Evolutionary conservation across 1,140 invertebrate genomes (phyloP).

Genomic region (Campoletis sonorensis): DNA sequence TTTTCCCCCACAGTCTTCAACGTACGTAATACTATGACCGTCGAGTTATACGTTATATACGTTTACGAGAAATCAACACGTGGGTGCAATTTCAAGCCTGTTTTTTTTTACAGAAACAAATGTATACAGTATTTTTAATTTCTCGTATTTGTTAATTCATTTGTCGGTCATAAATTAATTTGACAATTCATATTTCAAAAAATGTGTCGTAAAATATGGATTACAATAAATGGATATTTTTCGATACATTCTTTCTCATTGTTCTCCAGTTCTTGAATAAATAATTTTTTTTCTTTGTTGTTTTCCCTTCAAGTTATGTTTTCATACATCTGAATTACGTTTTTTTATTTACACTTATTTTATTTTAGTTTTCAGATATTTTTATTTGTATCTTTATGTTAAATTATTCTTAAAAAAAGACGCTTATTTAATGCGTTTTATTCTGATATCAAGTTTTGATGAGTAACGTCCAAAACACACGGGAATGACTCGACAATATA

Average conservation of each 20-base stretch:
- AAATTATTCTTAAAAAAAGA: not conserved
- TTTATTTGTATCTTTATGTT: not conserved
- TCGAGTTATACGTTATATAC: no score
- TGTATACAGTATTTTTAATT: no score
- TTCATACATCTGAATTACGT: not conserved
- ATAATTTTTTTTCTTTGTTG: no score
- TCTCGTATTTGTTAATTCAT: no score
- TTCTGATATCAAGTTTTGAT: slow-evolving; percentile 38
- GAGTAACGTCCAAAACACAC: slow-evolving; percentile 51
- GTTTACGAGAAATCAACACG: not conserved
- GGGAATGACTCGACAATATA: slow-evolving; percentile 50
- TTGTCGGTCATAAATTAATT: no score
- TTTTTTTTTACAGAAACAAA: not conserved
- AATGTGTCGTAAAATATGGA: no score
- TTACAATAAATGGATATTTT: no score
- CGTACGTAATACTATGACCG: no score
- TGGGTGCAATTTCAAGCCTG: not conserved
- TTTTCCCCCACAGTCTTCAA: not conserved
- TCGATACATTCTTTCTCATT: no score
- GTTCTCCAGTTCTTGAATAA: no score
- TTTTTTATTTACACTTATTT: not conserved
- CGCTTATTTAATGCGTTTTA: not conserved
- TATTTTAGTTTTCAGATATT: not conserved
- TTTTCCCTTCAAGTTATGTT: no score
- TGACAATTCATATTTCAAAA: no score